Base-by-base conservation (phyloP, 2,113 vertebrate genomes). In the Macroglossus sobrinus region DNA sequence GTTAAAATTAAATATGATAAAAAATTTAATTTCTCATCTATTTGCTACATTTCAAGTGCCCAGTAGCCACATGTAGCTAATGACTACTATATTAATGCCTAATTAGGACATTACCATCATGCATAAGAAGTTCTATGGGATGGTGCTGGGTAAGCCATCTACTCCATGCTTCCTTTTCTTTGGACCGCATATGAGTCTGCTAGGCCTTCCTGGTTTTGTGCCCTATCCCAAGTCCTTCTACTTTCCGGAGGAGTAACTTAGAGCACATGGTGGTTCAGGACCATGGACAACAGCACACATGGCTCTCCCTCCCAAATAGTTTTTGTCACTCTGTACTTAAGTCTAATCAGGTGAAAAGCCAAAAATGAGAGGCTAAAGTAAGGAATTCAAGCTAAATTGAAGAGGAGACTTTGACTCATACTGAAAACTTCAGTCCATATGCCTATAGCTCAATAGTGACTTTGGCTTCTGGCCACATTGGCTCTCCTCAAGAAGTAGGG, bases 251-350 rank as follows among this genome's bases (percentile, higher is more conserved):
- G 78, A 61, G n/a, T 19, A 53, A 61, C 3, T 16, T 38, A 47
- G 33, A 0, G 2, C 4, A 3, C 16, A 21, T 1, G 30, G 38
- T 47, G 0, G 19, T 97, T 97, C 96, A 98, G 97, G 64, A 97
- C 97, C 95, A 95, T 61, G 96, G 95, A 97, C 95, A 97, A 95
- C 10, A 5, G 5, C 86, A 69, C 14, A 7, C 7, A 2, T 1
- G 2, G 16, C 28, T 10, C 8, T 71, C 61, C 33, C 13, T 91
- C 40, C 93, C 55, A 53, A 68, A n/a, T 28, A 50, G 24, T 86
- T 94, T 86, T 68, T 45, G 50, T 84, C 16, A 55, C 33, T 8
- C 24, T 64, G 24, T 40, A 30, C 19, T 92, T 89, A 87, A 75
- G 38, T 95, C 74, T 74, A 86, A 69, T 57, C 15, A 57, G 47